Conservation (phyloP, 2,888 invertebrate genomes). For the Limnephilus lunatus region DNA sequence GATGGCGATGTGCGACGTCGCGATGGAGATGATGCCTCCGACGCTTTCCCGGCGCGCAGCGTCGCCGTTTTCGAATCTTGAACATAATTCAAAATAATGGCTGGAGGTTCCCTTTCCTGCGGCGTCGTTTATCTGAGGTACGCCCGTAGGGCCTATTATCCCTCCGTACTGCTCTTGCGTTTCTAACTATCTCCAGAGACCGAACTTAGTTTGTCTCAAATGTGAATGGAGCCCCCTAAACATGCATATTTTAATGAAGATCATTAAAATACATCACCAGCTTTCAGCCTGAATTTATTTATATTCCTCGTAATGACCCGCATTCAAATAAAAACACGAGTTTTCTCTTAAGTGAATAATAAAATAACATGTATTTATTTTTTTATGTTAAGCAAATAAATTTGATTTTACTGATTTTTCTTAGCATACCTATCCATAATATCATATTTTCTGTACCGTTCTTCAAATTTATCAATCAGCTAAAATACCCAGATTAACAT, state of each 20-base stretch:
- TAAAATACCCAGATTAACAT: not conserved
- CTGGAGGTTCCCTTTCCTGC: slow-evolving; percentile 58
- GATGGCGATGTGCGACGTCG: slow-evolving; percentile 16
- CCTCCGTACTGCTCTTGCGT: slow-evolving; percentile 29
- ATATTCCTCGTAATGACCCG: not conserved
- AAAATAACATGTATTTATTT: not conserved
- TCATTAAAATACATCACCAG: not conserved
- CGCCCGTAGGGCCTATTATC: slow-evolving; percentile 65
- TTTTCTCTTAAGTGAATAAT: not conserved
- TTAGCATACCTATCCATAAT: not conserved
- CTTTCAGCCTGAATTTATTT: not conserved
- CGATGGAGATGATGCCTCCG: not conserved
- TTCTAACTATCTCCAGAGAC: slow-evolving; percentile 17
- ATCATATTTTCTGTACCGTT: not conserved
- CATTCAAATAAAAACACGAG: not conserved
- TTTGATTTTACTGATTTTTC: not conserved
- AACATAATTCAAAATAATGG: slow-evolving; percentile 66
- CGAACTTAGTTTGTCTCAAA: not conserved
- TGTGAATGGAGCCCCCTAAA: not conserved
- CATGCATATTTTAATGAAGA: slow-evolving; percentile 30
- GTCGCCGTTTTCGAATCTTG: slow-evolving; percentile 56
- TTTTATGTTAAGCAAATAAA: not conserved
- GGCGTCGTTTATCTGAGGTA: slow-evolving; percentile 65
- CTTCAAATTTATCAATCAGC: not conserved
- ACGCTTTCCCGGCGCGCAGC: not conserved